These are phyloP conservation scores for Pterostichus niger DNA, from an alignment of 2,888 invertebrate species.

Conservation along the genomic window DNA sequence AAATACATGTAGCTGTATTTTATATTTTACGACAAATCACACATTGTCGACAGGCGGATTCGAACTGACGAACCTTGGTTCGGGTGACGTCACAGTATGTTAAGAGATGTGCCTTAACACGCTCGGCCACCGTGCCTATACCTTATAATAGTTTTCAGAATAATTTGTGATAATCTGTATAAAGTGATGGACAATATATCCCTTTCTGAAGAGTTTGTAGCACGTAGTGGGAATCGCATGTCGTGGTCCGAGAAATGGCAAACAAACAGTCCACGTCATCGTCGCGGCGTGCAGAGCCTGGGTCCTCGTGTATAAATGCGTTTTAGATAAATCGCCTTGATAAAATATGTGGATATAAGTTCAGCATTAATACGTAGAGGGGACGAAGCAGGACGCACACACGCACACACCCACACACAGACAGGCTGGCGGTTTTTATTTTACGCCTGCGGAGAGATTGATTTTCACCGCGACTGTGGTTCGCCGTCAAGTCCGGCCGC, in stretches of 20 bases:
- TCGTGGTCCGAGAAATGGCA: constrained; percentile 12
- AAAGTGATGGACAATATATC: no score
- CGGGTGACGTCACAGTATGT: no score
- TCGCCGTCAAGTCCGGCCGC: not conserved
- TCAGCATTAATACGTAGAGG: constrained; percentile 63
- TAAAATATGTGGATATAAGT: constrained; percentile 74
- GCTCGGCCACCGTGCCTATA: no score
- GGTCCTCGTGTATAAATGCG: constrained; percentile 74
- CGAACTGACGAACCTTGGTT: no score
- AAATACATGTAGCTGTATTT: no score
- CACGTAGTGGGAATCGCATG: not conserved
- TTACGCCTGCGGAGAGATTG: constrained; percentile 40
- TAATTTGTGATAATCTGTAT: no score
- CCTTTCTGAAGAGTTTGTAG: not conserved
- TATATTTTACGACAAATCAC: no score
- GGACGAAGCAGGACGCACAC: constrained; percentile 19
- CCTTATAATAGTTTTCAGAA: no score
- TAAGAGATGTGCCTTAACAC: no score
- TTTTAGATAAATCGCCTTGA: constrained; percentile 77
- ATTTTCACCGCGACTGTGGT: constrained; percentile 29
- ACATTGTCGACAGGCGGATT: no score
- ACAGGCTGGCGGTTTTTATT: constrained; percentile 34
- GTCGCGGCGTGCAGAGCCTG: constrained; percentile 70
- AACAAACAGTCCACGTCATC: constrained; percentile 66
- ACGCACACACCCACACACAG: constrained; percentile 12